Base-by-base conservation (phyloP, 2,113 vertebrate genomes). In the Cololabis saira region DNA sequence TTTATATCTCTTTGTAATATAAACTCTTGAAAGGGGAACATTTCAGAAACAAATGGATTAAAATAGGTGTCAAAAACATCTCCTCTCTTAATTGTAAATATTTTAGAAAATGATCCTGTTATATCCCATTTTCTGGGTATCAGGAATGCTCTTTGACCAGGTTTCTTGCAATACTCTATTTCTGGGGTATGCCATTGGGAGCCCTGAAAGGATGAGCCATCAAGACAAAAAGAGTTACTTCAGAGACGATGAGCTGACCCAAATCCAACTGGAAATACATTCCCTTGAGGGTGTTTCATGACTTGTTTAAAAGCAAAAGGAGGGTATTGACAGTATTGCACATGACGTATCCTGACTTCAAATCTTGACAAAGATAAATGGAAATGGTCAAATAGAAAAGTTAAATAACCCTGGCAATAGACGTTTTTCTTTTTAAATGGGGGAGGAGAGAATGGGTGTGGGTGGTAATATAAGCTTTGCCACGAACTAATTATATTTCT, bases 181-280 rank as follows among this genome's bases (percentile, higher is more conserved):
- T 76, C 63, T 63, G 48, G 51, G 55, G 12, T 52, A 13, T 41
- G 68, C 88, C 84, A 56, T n/a, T 64, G 85, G 76, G 84, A 81
- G 62, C 42, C 66, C 78, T 71, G 77, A 86, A 71, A 74, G 78
- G 66, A 37, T 45, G 78, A 72, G 59, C 80, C 83, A 82, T 88
- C 84, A 84, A 71, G 48, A 63, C 71, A 80, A 76, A 61, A 66
- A 59, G 14, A 58, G 53, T 45, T 15, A 13, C 24, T 51, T 72
- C 42, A 57, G 40, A 59, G 47, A 50, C 56, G 66, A 70, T 45
- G 81, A 83, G 56, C 37, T 71, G 75, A 80, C 78, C 82, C 40
- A 1, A 14, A 71, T 77, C 54, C 41, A 61, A 27, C 49, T 63
- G 21, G 60, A 81, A 76, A 80, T 66, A 64, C 37, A 48, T 55